Conservation (phyloP, 2,888 invertebrate species). For the Caenorhabditis angaria region DNA sequence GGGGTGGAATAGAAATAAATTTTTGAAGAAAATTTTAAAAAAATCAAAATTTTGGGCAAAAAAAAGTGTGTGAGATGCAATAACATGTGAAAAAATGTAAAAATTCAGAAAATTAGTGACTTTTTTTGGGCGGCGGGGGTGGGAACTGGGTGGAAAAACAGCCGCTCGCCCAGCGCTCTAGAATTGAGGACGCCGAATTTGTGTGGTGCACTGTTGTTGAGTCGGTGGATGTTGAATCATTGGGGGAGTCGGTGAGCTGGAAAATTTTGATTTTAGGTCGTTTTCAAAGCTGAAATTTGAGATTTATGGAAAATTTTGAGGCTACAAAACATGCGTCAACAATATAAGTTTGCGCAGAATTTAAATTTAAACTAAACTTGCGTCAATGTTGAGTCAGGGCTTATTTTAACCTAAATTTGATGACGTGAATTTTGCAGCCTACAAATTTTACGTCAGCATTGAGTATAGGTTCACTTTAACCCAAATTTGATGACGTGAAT, state of each 20-base stretch:
- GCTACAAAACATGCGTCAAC: too few relatives aligned
- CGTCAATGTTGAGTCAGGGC: too few relatives aligned
- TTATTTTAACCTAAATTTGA: too few relatives aligned
- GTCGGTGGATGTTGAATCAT: not conserved
- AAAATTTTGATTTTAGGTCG: constrained; percentile 8
- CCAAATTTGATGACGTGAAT: too few relatives aligned
- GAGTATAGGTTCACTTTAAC: too few relatives aligned
- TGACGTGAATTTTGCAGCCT: too few relatives aligned
- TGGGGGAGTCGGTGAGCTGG: constrained; percentile 1
- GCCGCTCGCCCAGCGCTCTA: constrained; percentile 9
- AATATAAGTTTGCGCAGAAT: too few relatives aligned
- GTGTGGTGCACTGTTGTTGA: not conserved
- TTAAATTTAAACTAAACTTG: too few relatives aligned
- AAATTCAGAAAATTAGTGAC: not conserved
- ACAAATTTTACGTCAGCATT: too few relatives aligned
- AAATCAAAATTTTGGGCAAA: constrained; percentile 9
- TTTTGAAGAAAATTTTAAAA: constrained; percentile 5
- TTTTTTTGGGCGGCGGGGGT: not conserved
- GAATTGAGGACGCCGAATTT: not conserved
- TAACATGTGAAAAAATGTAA: not conserved
- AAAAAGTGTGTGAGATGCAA: constrained; percentile 1
- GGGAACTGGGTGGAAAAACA: not conserved
- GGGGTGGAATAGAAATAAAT: not conserved
- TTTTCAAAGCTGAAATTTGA: constrained; percentile 7
- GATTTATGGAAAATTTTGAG: too few relatives aligned